phyloP scores from a whole-genome alignment of 2,797 vertebrate genomes.

The Dallia pectoralis region DNA sequence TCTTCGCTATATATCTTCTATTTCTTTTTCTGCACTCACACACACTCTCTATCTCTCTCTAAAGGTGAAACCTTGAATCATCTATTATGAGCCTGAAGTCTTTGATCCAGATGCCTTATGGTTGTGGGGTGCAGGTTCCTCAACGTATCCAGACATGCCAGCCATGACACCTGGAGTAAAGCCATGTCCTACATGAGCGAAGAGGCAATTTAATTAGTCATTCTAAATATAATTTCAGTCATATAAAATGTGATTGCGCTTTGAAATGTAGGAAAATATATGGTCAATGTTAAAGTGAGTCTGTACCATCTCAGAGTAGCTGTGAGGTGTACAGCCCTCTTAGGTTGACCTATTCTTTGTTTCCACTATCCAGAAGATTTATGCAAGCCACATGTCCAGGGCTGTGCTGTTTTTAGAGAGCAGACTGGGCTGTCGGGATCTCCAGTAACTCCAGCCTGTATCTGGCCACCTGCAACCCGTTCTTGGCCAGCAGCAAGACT shows the following conservation, averaged over 20 bases:
- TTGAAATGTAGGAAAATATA: too few relatives aligned
- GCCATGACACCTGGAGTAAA: constrained; percentile 56
- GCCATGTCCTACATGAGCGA: constrained; percentile 78
- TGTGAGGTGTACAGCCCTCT: too few relatives aligned
- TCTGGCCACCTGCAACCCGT: constrained; percentile 79
- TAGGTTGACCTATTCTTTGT: constrained; percentile 9
- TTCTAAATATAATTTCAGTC: neutral
- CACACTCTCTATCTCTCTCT: neutral
- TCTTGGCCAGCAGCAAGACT: constrained; percentile 69
- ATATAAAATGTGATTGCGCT: too few relatives aligned
- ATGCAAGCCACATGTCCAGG: constrained; percentile 35
- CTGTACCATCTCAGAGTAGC: too few relatives aligned
- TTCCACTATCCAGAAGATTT: constrained; percentile 49
- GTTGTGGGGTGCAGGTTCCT: constrained; percentile 93
- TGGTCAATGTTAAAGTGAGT: too few relatives aligned
- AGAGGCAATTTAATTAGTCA: constrained; percentile 60
- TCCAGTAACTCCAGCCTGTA: constrained; percentile 85
- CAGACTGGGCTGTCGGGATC: constrained; percentile 70
- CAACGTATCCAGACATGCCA: constrained; percentile 65
- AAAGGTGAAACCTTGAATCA: constrained; percentile 86
- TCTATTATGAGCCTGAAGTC: constrained; percentile 83
- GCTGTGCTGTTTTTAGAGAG: constrained; percentile 79
- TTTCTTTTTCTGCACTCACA: neutral
- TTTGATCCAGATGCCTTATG: constrained; percentile 85
- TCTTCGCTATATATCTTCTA: neutral